Evolutionary conservation across 2,113 vertebrate genomes (phyloP).

Genomic region (Cygnus buccinator): DNA sequence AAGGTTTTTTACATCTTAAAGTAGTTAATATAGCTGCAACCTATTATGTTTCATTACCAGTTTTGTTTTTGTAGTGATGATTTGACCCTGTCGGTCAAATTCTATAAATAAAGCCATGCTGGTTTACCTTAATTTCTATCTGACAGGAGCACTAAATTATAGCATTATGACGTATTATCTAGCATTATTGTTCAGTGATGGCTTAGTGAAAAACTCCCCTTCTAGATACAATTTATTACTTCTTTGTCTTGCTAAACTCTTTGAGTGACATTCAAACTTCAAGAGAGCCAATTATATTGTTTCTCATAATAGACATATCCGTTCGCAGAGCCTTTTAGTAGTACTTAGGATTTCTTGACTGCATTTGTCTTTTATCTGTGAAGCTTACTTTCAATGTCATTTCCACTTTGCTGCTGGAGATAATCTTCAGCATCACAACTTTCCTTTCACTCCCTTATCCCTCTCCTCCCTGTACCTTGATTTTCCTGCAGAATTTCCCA

Average conservation of each 20-base stretch:
- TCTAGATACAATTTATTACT: constrained; percentile 8
- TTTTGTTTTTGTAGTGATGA: constrained; percentile 35
- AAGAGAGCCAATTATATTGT: constrained; percentile 32
- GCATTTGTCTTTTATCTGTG: constrained; percentile 19
- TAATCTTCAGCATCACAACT: constrained; percentile 30
- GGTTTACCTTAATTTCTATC: constrained; percentile 22
- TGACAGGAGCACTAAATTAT: background rate
- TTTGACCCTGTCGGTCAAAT: constrained; percentile 10
- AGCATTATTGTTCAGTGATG: background rate
- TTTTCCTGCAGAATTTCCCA: background rate
- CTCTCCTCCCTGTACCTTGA: background rate
- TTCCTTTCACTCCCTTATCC: background rate
- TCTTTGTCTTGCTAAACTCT: constrained; percentile 33
- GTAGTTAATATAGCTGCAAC: background rate
- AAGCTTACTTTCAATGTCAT: constrained; percentile 36
- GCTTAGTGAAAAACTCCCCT: background rate
- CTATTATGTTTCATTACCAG: constrained; percentile 15
- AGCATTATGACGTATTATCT: constrained; percentile 42
- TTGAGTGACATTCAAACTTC: constrained; percentile 52
- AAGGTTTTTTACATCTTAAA: background rate
- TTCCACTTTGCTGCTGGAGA: constrained; percentile 8
- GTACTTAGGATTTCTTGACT: constrained; percentile 36
- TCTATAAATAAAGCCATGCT: constrained; percentile 24
- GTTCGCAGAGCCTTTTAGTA: constrained; percentile 27
- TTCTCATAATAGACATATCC: constrained; percentile 34